Evolutionary conservation across 2,888 invertebrate genomes (phyloP).

Genomic region (Plagodis dolabraria): DNA sequence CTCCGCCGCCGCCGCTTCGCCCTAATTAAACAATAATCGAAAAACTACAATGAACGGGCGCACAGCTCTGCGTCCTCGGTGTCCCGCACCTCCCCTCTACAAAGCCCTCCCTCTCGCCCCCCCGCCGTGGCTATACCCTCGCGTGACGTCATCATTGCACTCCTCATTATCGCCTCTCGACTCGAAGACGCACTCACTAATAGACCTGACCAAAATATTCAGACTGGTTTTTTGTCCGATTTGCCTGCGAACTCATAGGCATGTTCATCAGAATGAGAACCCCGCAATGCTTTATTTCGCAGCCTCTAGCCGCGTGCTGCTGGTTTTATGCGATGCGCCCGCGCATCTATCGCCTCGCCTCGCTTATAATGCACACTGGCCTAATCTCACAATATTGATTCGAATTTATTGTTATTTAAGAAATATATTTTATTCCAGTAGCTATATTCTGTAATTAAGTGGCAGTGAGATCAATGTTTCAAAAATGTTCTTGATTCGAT

Average conservation of each 20-base stretch:
- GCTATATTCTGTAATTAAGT: too few species aligned
- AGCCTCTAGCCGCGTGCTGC: slow-evolving; percentile 7
- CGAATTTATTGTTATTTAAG: neutral
- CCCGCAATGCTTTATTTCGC: slow-evolving; percentile 3
- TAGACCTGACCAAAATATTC: slow-evolving; percentile 64
- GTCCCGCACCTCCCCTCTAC: slow-evolving; percentile 51
- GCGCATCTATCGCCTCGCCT: slow-evolving; percentile 43
- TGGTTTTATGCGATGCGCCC: slow-evolving; percentile 54
- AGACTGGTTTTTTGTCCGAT: slow-evolving; percentile 59
- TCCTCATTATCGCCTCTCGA: slow-evolving; percentile 81
- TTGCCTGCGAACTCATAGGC: slow-evolving; percentile 54
- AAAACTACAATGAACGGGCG: slow-evolving; percentile 85
- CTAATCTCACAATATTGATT: slow-evolving; percentile 15
- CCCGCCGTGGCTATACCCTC: slow-evolving; percentile 42
- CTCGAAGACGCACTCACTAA: slow-evolving; percentile 69
- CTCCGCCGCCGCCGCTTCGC: slow-evolving; percentile 84
- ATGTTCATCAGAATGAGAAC: slow-evolving; percentile 43
- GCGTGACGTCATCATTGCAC: slow-evolving; percentile 79
- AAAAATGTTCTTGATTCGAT: too few species aligned
- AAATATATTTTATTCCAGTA: too few species aligned
- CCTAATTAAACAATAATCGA: slow-evolving; percentile 86
- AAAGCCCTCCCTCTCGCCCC: slow-evolving; percentile 31
- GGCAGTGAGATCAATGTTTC: too few species aligned
- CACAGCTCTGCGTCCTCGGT: slow-evolving; percentile 76
- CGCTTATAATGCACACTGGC: slow-evolving; percentile 33